Evolutionary conservation across 2,888 invertebrate species (phyloP).

Genomic region (Andricus curvator): DNA sequence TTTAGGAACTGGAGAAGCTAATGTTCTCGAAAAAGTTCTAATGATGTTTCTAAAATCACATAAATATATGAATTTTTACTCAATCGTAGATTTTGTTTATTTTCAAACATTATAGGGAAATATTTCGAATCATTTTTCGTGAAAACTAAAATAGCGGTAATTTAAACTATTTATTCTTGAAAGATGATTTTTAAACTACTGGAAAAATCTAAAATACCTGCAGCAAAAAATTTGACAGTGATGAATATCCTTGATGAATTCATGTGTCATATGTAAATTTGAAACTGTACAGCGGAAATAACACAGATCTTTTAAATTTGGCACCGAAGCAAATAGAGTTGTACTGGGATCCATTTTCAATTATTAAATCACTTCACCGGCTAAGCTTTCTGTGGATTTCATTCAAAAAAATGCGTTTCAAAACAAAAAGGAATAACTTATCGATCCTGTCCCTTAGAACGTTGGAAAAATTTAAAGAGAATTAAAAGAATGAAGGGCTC

Average conservation of each 20-base stretch:
- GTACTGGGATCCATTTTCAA: not conserved
- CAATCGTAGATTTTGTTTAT: too few species aligned
- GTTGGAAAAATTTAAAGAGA: not conserved
- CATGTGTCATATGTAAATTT: slow-evolving; percentile 5
- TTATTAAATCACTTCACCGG: not conserved
- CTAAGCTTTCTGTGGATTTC: not conserved
- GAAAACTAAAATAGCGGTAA: not conserved
- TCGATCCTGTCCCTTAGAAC: not conserved
- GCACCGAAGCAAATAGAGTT: not conserved
- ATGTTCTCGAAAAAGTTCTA: slow-evolving; percentile 21
- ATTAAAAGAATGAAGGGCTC: not conserved
- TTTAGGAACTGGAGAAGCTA: slow-evolving; percentile 54
- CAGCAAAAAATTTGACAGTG: slow-evolving; percentile 28
- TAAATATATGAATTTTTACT: not conserved
- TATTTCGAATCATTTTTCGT: not conserved
- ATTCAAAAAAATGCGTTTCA: not conserved
- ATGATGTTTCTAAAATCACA: slow-evolving; percentile 3
- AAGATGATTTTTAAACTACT: not conserved
- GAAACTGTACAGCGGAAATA: slow-evolving; percentile 12
- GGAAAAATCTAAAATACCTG: slow-evolving; percentile 6
- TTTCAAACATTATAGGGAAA: not conserved
- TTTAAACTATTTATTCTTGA: too few species aligned
- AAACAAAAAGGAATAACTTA: too few species aligned
- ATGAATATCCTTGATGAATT: slow-evolving; percentile 5
- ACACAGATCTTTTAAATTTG: slow-evolving; percentile 20